Base-by-base conservation (phyloP, 1,140 invertebrate genomes). In the Drosophila ironensis region DNA sequence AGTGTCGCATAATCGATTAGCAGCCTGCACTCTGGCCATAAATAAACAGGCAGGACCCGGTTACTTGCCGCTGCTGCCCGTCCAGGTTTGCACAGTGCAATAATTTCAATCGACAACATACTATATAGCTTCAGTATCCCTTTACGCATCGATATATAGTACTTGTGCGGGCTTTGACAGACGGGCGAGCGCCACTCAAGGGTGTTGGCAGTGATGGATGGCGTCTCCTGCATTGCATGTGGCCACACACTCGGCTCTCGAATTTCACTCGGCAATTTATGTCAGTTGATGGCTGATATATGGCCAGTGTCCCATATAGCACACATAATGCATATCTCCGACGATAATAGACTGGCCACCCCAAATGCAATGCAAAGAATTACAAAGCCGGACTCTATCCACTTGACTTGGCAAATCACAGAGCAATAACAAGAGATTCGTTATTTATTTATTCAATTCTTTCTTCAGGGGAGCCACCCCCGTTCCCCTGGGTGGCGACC, bases 151-250 rank as follows among this genome's bases (percentile, higher is more conserved):
- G 41, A 66, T 80, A 73, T 80, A 78, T 80, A n/a, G n/a, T n/a
- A n/a, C n/a, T n/a, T n/a, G n/a, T n/a, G n/a, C 63, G 64, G 44
- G 28, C 35, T 20, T n/a, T 82, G 72, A 82, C 72, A 76, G 59
- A 50, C 25, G 59, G 59, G 28, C 9, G 11, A 11, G 9, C 8
- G 28, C 28, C 6, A 77, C 57, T 56, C 53, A 47, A 61, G 72
- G 56, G 78, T 84, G 78, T 74, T 77, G 80, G 44, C 80, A 84
- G 80, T 84, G 80, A 84, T 84, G 80, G 71, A 84, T 84, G 80
- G 59, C 38, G 45, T 68, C 35, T 57, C 38, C 27, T 45, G 35
- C 46, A 64, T 5, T 16, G 14, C 9, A 33, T 22, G 25, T 30
- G 25, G 33, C 37, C 14, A 33, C 14, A 11, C 17, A 4, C 28